Evolutionary conservation across 23 tunicate genomes (phyloP), one percentile per base, ranked within the genome.

Genomic region (Styela clava): DNA sequence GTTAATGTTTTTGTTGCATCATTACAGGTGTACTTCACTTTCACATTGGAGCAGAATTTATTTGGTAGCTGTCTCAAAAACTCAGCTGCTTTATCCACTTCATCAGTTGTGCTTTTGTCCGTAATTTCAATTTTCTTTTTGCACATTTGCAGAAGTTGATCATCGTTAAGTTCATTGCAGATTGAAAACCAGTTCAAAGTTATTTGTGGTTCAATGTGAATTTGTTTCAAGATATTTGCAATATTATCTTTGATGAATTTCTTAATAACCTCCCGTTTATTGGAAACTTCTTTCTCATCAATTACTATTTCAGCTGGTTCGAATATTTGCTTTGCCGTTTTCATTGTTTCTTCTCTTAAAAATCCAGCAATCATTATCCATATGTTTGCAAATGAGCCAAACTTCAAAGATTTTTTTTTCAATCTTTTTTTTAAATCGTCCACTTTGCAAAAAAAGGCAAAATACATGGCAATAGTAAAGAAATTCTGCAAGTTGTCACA

Each of bases 101-200:
- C 9, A 7, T 44, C 56, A 7, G 56, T 7, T 44, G 7, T 44
- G 12, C 12, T 5, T 44, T 44, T 44, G 12, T 44, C 56, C 7
- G 56, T 67, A 18, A 67, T 67, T 29, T 67, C 22, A 0, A 67
- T 22, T 29, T 67, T 29, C 16, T 0, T 67, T 0, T 12, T 18
- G 24, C 24, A 67, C 24, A 0, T 67, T 0, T 0, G 16, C 24
- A 25, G 22, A 27, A 67, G 31, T 25, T 67, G 0, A 25, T 67
- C 71, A 67, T 67, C 71, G 16, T 67, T 1, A 22, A 67, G 30
- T 67, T 67, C 71, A 25, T 16, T 29, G 71, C 71, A 67, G 24
- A 22, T 18, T 29, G 22, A 25, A 27, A 67, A 29, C 71, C 71
- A 67, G 0, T 27, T 0, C 0, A 67, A 1, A 1, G 71, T 67